These are phyloP conservation scores for Leptodactylus fallax DNA, from an alignment of 2,797 vertebrate genomes.

Conservation along the genomic window DNA sequence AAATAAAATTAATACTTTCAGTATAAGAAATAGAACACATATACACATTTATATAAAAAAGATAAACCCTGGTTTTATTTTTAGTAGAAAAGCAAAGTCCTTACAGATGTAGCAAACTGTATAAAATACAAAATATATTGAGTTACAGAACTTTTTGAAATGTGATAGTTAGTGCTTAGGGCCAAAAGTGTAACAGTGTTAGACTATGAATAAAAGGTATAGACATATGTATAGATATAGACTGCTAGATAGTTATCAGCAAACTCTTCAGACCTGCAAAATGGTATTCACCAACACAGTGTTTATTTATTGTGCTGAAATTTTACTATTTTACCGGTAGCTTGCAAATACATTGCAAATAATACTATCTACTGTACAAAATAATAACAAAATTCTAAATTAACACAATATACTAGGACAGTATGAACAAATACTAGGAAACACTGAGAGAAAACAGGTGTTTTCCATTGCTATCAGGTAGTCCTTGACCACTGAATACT, in stretches of 20 bases:
- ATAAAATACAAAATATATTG: slow-evolving; percentile 40
- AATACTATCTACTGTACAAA: slow-evolving; percentile 46
- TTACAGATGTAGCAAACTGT: slow-evolving; percentile 24
- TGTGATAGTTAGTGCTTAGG: slow-evolving; percentile 27
- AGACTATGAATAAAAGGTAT: slow-evolving; percentile 36
- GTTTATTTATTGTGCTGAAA: not conserved
- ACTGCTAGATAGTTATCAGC: not conserved
- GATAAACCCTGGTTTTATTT: slow-evolving; percentile 28
- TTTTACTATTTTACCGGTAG: not conserved
- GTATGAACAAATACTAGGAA: not conserved
- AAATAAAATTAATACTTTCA: slow-evolving; percentile 28
- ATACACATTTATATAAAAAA: slow-evolving; percentile 50
- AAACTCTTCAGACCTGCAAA: slow-evolving; percentile 10
- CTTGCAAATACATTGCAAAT: slow-evolving; percentile 11
- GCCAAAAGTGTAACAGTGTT: slow-evolving; percentile 53
- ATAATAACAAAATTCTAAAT: slow-evolving; percentile 20
- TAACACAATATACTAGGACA: slow-evolving; percentile 10
- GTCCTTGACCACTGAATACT: not conserved
- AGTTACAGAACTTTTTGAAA: slow-evolving; percentile 26
- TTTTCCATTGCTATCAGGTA: not conserved
- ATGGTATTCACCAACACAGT: not conserved
- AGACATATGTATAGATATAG: slow-evolving; percentile 21
- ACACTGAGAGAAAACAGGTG: not conserved
- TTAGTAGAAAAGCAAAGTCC: slow-evolving; percentile 6
- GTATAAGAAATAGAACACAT: slow-evolving; percentile 25